These are phyloP conservation scores for Sinohyriopsis cumingii DNA, from an alignment of 2,888 invertebrate genomes.

Conservation along the genomic window DNA sequence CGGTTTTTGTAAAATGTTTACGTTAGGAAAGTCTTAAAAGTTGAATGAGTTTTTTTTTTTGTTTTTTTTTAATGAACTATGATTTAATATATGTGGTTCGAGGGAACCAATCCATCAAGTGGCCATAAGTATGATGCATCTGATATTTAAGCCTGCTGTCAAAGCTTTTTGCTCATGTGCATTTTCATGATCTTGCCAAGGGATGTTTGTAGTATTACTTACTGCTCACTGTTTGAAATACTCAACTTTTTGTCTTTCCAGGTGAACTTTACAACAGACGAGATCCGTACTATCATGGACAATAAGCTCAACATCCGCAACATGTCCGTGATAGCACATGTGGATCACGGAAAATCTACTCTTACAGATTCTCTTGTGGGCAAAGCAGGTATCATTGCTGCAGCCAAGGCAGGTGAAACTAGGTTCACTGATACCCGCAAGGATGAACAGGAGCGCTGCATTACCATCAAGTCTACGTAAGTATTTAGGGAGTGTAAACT, in stretches of 20 bases:
- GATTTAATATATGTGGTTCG: too few relatives aligned
- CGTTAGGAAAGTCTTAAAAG: too few relatives aligned
- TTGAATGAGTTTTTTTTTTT: too few relatives aligned
- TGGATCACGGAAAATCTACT: constrained; percentile 99
- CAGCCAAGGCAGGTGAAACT: constrained; percentile 98
- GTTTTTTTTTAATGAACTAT: too few relatives aligned
- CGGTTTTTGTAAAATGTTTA: too few relatives aligned
- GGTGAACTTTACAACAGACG: constrained; percentile 99
- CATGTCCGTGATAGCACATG: constrained; percentile 99
- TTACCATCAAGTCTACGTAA: constrained; percentile 99
- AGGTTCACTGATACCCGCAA: constrained; percentile 99
- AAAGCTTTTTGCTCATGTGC: too few relatives aligned
- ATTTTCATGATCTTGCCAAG: too few relatives aligned
- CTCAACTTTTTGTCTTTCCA: constrained; percentile 69
- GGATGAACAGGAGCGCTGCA: constrained; percentile 99
- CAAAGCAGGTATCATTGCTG: constrained; percentile 99
- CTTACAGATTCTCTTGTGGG: constrained; percentile 99
- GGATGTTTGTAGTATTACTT: too few relatives aligned
- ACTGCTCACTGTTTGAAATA: too few relatives aligned
- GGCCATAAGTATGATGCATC: too few relatives aligned
- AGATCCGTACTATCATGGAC: constrained; percentile 99
- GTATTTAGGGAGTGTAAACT: constrained; percentile 69
- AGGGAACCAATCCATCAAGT: too few relatives aligned
- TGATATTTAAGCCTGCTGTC: too few relatives aligned
- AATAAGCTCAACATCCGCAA: constrained; percentile 99